Evolutionary conservation across 2,888 invertebrate species (phyloP), one percentile per base, ranked within the genome.

Genomic region (Exocentrus adspersus): DNA sequence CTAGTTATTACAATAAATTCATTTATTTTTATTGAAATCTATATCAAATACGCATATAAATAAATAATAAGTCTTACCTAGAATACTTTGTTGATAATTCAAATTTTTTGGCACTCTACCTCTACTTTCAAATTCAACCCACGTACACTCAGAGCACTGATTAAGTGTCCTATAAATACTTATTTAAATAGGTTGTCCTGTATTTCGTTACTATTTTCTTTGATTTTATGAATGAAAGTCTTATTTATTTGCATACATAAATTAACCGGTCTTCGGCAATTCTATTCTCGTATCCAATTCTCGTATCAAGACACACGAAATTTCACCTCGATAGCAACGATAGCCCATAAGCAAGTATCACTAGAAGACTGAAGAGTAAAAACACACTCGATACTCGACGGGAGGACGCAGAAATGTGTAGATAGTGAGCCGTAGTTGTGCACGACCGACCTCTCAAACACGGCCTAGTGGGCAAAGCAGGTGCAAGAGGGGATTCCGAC

Each of bases 401-500:
- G 32, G 17, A 51, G 54, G 24, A 57, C 57, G 37, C 57, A 57
- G 45, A 57, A 57, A 46, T 46, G 32, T 45, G 16, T 57, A 46
- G 57, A 57, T 51, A 57, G 57, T 42, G 43, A 46, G 57, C 46
- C 46, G 20, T 57, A 46, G 57, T 32, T 57, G 20, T 57, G 19
- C 32, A 57, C 32, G 46, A 19, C 45, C 57, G 57, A 57, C 46
- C 57, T 57, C 57, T 57, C 45, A 19, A 57, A 30, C 57, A 57
- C 57, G 46, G 46, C 46, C 57, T 57, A 46, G 46, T 46, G 30
- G 57, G 46, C 57, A 57, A 50, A 46, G 46, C 57, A 57, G 57
- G 57, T 57, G 57, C 57, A 57, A 57, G 57, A 57, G 57, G 57
- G 57, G 57, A 57, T 32, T 57, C 46, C 57, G 43, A 54, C 43